Evolutionary conservation across 2,888 invertebrate genomes (phyloP).

Genomic region (Tenthredo mesomela): DNA sequence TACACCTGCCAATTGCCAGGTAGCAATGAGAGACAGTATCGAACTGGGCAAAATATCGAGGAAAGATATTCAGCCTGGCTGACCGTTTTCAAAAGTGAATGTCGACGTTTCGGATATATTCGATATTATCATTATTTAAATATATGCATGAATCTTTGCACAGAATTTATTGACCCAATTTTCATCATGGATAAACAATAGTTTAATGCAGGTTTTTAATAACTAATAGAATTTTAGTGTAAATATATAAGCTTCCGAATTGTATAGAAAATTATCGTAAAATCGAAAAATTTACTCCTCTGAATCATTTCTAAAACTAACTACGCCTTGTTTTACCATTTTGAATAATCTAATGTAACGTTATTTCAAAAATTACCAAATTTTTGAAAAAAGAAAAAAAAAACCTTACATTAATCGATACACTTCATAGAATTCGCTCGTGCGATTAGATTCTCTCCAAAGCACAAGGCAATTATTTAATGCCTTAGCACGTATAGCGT

Average conservation of each 20-base stretch:
- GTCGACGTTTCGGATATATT: background rate
- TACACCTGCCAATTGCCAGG: background rate
- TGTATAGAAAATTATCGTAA: no score
- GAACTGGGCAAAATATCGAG: background rate
- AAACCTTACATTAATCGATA: no score
- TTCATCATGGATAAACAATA: background rate
- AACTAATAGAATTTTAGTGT: background rate
- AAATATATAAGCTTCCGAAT: no score
- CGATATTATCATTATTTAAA: background rate
- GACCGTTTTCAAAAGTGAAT: slow-evolving; percentile 12
- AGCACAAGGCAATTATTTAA: background rate
- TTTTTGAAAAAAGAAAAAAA: no score
- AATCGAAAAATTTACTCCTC: no score
- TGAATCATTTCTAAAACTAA: no score
- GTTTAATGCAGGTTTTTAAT: background rate
- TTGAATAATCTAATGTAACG: no score
- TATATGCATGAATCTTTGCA: background rate
- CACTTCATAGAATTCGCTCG: no score
- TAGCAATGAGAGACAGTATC: background rate
- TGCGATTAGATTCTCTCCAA: no score
- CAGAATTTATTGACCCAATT: background rate
- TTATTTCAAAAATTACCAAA: no score
- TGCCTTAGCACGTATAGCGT: background rate
- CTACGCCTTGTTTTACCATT: no score
- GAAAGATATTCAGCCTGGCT: background rate